Percentiles rank a stretch among this genome's conserved stretches.
phyloP scores from a whole-genome alignment of 2,888 invertebrate species.

The Drosophila nigritarsus region DNA sequence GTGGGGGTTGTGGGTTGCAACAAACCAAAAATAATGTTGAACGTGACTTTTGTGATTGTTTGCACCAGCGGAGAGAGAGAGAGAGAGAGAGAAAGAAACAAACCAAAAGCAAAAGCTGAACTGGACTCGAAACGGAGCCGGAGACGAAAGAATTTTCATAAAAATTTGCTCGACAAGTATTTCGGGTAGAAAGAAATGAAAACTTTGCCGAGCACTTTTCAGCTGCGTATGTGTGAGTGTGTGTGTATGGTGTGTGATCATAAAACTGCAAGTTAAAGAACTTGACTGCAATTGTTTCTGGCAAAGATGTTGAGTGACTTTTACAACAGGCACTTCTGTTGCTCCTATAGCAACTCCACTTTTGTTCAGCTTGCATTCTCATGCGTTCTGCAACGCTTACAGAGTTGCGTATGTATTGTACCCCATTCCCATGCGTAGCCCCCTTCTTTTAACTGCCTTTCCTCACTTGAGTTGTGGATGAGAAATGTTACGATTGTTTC shows the following conservation, averaged over 20 bases:
- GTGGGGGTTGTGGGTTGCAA: constrained; percentile 20
- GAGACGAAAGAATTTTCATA: constrained; percentile 70
- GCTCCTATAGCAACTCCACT: not conserved
- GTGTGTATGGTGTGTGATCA: constrained; percentile 55
- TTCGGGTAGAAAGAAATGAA: constrained; percentile 70
- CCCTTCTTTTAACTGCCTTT: constrained; percentile 10
- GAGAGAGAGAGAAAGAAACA: not conserved
- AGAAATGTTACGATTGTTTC: constrained; percentile 65
- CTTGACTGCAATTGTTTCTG: constrained; percentile 80
- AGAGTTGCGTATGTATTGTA: constrained; percentile 52
- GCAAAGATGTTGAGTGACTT: constrained; percentile 78
- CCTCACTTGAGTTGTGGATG: constrained; percentile 24
- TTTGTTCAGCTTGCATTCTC: constrained; percentile 24
- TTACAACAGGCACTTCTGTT: constrained; percentile 60
- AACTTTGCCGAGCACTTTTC: constrained; percentile 60
- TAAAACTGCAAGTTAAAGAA: constrained; percentile 80
- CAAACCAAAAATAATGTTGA: constrained; percentile 82
- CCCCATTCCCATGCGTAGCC: not conserved
- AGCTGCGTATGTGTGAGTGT: constrained; percentile 3
- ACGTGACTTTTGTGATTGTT: constrained; percentile 81
- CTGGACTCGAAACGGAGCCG: constrained; percentile 15
- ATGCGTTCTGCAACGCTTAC: constrained; percentile 49
- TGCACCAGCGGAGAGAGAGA: constrained; percentile 31
- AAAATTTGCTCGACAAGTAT: constrained; percentile 77
- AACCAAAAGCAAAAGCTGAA: not conserved